Conservation (phyloP, 2,113 vertebrate genomes). For the Trichomycterus rosablanca region DNA sequence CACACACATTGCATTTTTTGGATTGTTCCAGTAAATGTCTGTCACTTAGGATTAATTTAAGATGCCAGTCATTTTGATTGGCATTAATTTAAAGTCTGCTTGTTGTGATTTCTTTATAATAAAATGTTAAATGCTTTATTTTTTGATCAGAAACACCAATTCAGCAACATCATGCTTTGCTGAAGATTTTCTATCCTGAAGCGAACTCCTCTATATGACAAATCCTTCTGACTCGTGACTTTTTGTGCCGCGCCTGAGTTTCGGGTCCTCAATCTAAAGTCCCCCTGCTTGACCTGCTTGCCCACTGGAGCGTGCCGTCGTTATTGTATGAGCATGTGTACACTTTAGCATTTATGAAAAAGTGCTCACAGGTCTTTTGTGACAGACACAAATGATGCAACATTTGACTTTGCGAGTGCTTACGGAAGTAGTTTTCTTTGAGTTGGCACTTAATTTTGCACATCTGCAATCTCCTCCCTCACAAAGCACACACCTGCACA, state of each 20-base stretch:
- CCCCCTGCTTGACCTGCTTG: constrained; percentile 43
- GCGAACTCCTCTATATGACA: constrained; percentile 26
- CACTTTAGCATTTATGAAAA: constrained; percentile 42
- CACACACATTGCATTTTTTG: no score
- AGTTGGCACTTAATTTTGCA: constrained; percentile 43
- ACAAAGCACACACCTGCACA: constrained; percentile 44
- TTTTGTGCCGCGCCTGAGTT: constrained; percentile 32
- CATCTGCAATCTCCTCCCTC: constrained; percentile 35
- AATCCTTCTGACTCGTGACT: constrained; percentile 36
- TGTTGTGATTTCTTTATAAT: constrained; percentile 38
- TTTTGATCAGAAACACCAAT: constrained; percentile 25
- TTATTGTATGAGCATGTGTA: constrained; percentile 38
- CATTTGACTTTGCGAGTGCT: constrained; percentile 47
- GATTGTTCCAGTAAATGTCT: no score
- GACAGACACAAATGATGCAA: constrained; percentile 48
- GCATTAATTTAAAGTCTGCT: constrained; percentile 37
- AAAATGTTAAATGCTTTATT: background rate
- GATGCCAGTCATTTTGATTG: background rate
- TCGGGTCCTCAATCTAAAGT: constrained; percentile 24
- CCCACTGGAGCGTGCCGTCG: constrained; percentile 44
- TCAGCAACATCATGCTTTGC: constrained; percentile 23
- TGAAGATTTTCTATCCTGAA: constrained; percentile 28
- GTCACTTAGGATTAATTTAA: no score
- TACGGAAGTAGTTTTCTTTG: constrained; percentile 49
- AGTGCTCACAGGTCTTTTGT: constrained; percentile 43